Conservation (phyloP, 35 echinoderm and acorn worm species). For the Heliocidaris tuberculata region DNA sequence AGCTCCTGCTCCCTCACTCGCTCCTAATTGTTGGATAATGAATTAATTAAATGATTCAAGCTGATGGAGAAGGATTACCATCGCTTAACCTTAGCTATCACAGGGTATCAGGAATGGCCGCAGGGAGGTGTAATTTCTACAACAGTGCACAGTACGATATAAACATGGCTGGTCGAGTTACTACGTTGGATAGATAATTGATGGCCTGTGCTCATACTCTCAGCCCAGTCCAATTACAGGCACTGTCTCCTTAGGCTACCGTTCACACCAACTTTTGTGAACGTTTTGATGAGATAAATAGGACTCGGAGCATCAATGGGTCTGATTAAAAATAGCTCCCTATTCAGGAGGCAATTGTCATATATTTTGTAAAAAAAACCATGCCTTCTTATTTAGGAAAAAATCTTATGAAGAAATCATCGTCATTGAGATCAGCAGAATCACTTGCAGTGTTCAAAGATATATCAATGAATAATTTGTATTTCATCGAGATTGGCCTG, state of each 20-base stretch:
- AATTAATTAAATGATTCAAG: not conserved
- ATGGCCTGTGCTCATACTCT: not conserved
- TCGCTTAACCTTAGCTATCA: constrained; percentile 9
- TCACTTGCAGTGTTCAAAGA: too few species aligned
- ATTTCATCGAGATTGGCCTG: too few species aligned
- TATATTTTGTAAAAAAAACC: too few species aligned
- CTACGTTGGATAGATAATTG: constrained; percentile 30
- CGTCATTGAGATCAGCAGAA: too few species aligned
- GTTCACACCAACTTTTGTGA: not conserved
- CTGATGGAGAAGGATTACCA: not conserved
- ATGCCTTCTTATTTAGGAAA: too few species aligned
- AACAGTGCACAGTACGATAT: not conserved
- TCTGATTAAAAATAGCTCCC: not conserved
- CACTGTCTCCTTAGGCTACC: not conserved
- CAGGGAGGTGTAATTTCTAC: not conserved
- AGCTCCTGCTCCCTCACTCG: not conserved
- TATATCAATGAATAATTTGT: too few species aligned
- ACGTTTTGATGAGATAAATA: not conserved
- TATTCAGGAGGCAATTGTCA: not conserved
- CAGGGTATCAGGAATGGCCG: not conserved
- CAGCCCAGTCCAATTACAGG: constrained; percentile 18
- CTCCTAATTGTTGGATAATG: constrained; percentile 4
- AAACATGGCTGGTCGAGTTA: not conserved
- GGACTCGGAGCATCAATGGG: not conserved
- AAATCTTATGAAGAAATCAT: too few species aligned